These are phyloP conservation scores for Zaprionus lineosus DNA, from an alignment of 2,888 invertebrate genomes.

Conservation along the genomic window DNA sequence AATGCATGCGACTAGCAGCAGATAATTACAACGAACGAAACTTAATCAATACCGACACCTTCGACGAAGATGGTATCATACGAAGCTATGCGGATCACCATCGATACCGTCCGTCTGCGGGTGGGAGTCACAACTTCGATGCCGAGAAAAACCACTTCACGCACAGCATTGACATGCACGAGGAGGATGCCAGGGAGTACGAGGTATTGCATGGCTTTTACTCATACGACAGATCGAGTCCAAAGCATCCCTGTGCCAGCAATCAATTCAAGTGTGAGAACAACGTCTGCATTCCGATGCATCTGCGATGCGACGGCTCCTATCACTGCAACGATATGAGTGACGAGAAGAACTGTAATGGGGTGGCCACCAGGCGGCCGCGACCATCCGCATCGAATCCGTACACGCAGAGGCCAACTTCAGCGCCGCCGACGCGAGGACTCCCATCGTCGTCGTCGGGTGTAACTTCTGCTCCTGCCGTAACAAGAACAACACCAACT, in stretches of 20 bases:
- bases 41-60: slow-evolving; percentile 38
- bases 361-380: slow-evolving; percentile 37
- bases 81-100: slow-evolving; percentile 60
- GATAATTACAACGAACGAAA: slow-evolving; percentile 14
- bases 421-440: slow-evolving; percentile 22
- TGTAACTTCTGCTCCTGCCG: too few relatives aligned
- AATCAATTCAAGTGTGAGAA: slow-evolving; percentile 85
- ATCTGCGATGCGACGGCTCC: slow-evolving; percentile 84
- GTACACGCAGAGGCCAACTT: slow-evolving; percentile 5
- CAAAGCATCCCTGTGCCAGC: slow-evolving; percentile 82
- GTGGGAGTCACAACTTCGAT: slow-evolving; percentile 8
- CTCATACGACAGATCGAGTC: slow-evolving; percentile 61
- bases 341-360: slow-evolving; percentile 84
- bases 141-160: slow-evolving; percentile 3
- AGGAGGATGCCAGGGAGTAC: slow-evolving; percentile 58
- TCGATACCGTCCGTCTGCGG: slow-evolving; percentile 22
- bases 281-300: slow-evolving; percentile 85
- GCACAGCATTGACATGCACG: slow-evolving; percentile 36
- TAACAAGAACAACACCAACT: slow-evolving; percentile 8
- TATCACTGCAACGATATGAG: slow-evolving; percentile 86
- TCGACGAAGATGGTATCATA: slow-evolving; percentile 69
- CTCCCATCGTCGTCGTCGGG: too few relatives aligned
- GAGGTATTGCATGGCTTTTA: slow-evolving; percentile 44
- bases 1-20: slow-evolving; percentile 36
- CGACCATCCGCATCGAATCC: slow-evolving; percentile 10